Base-by-base conservation (phyloP, 2,113 vertebrate genomes). In the Dromaius novaehollandiae region DNA sequence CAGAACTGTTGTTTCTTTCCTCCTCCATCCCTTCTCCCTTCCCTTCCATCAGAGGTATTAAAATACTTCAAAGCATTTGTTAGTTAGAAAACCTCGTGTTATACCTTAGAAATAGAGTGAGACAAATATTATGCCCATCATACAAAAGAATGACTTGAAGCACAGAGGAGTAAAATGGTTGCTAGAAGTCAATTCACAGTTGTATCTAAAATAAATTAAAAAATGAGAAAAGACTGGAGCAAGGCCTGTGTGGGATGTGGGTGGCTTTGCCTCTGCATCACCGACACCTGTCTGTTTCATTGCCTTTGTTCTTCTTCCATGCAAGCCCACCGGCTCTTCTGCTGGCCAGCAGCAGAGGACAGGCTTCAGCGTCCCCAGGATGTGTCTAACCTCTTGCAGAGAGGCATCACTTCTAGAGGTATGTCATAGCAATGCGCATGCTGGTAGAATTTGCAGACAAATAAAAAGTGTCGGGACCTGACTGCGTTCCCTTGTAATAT, bases 341-440 rank as follows among this genome's bases (percentile, higher is more conserved):
- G 17, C 19, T 70, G 79, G 66, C 24, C 11, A 56, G 38, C 3
- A 3, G 20, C 11, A 42, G 28, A 2, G 8, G 53, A 44, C 53
- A 95, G 44, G 42, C 13, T 73, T 53, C 50, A 26, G 26, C 24
- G 26, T 48, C 26, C 64, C 50, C 17, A 12, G 26, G 22, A 38
- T 3, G 24, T 6, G 3, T 30, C 42, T 50, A 26, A 58, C 8
- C 2, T 21, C 42, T 30, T 44, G 12, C 22, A 42, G 0, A 1
- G 18, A 61, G 17, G 26, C 40, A 44, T 7, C 18, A 19, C 12
- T 38, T 38, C n/a, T 79, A 55, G 24, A 65, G 18, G 15, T 34
- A 34, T 22, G 42, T 13, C 34, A 77, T 6, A 9, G 51, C 22
- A 24, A 14, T 4, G 6, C 2, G 0, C 13, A 13, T 5, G 26